Percentiles rank a stretch among this genome's conserved stretches.
These are phyloP conservation scores for Flabesymbios commensalis DNA, from an alignment of 2,888 invertebrate species.

Conservation along the genomic window DNA sequence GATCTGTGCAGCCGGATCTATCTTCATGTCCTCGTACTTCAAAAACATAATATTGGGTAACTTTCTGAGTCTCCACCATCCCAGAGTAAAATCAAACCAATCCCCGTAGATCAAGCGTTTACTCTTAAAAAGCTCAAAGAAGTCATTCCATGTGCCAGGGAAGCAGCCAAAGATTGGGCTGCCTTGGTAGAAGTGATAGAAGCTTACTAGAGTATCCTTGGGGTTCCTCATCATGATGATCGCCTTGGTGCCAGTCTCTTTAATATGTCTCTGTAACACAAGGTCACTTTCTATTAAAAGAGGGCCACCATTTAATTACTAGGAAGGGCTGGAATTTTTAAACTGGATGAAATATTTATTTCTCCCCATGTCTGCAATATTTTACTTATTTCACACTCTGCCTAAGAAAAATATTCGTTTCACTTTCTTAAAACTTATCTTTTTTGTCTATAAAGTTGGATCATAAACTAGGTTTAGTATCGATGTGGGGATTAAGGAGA, in stretches of 20 bases:
- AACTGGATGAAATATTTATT: too few species aligned
- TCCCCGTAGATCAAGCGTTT: constrained; percentile 10
- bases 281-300: too few species aligned
- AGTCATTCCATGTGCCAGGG: constrained; percentile 17
- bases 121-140: constrained; percentile 10
- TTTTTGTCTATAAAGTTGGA: too few species aligned
- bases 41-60: constrained; percentile 3
- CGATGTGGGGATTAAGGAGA: too few species aligned
- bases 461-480: too few species aligned
- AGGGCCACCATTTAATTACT: too few species aligned
- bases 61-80: constrained; percentile 14
- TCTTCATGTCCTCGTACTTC: constrained; percentile 23
- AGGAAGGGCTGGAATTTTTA: too few species aligned
- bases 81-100: constrained; percentile 8
- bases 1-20: constrained; percentile 8
- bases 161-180: constrained; percentile 7
- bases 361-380: too few species aligned
- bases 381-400: too few species aligned
- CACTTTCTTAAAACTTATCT: too few species aligned
- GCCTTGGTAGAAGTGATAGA: constrained; percentile 20
- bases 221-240: constrained; percentile 21
- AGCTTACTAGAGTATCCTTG: constrained; percentile 22
- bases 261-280: not conserved
- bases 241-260: not conserved
- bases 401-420: too few species aligned